phyloP scores from a whole-genome alignment of 2,113 vertebrate genomes.

The Choloepus hoffmanni region DNA sequence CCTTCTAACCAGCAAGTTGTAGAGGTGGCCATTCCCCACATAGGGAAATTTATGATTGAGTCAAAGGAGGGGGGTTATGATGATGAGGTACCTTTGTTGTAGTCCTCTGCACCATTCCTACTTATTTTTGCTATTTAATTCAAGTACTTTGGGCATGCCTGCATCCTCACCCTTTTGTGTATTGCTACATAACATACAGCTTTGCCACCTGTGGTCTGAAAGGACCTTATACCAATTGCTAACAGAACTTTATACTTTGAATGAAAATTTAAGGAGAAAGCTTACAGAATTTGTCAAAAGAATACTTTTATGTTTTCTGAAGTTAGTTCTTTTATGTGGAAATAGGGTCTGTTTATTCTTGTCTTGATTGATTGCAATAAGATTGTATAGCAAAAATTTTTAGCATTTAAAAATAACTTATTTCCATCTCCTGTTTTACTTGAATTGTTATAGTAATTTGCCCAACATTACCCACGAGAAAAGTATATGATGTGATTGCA shows the following conservation, averaged over 20 bases:
- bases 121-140: conserved; percentile 77
- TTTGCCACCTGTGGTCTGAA: conserved; percentile 54
- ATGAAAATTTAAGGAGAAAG: conserved; percentile 25
- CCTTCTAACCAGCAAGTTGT: conserved; percentile 92
- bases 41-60: conserved; percentile 97
- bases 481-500: background rate
- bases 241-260: conserved; percentile 34
- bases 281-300: background rate
- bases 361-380: background rate
- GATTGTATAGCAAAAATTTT: background rate
- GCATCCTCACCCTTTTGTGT: conserved; percentile 76
- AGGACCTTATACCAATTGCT: conserved; percentile 44
- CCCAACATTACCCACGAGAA: background rate
- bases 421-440: conserved; percentile 6
- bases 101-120: conserved; percentile 69
- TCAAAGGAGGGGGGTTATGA: conserved; percentile 98
- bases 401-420: conserved; percentile 37
- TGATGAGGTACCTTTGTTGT: conserved; percentile 93
- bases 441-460: background rate
- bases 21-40: conserved; percentile 96
- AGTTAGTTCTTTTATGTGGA: conserved; percentile 24
- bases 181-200: conserved; percentile 65
- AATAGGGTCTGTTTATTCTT: background rate
- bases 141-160: conserved; percentile 84
- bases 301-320: background rate